Base-by-base conservation (phyloP, 2,113 vertebrate genomes). In the Leptobrachium leishanense region DNA sequence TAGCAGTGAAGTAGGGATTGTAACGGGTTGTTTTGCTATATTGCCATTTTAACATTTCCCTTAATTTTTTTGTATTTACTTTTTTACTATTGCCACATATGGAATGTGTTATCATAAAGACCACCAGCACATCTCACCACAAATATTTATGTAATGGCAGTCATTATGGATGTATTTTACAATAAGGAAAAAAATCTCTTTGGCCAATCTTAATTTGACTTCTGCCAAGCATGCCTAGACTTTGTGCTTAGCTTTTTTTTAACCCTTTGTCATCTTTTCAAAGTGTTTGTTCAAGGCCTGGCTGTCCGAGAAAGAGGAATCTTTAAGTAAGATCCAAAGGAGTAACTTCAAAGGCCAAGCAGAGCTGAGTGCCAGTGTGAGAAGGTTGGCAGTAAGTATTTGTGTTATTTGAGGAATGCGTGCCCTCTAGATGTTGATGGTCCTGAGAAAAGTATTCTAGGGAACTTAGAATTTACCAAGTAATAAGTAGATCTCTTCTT, bases 241-340 rank as follows among this genome's bases (percentile, higher is more conserved):
- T 20, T 5, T 67, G 64, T 41, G 55, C 10, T 3, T 59, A 12
- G 55, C 10, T 59, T 12, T 6, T 6, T 4, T 15, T 59, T 59
- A 59, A 59, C 55, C 13, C 55, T 15, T 59, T 59, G 55, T 2
- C 4, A 4, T 66, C 3, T 75, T 66, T 82, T 82, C 83, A 3
- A 82, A 99, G 98, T 91, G 90, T 84, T 89, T 97, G 81, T 91
- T 99, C 86, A 92, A 91, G 84, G 89, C 87, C 1, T 99, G 98
- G 98, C 85, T 99, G 75, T 89, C 86, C 3, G 95, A 98, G 86
- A 96, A 96, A 85, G 98, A 99, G 84, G 92, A 94, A 10, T 91
- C 92, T 74, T 88, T 99, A 88, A 92, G 84, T 85, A 92, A 96
- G 85, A 92, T 98, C 40, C 96, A 97, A 88, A 95, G 93, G 0